Base-by-base conservation (phyloP, 2,888 invertebrate species). In the Iselma pallidipennis region DNA sequence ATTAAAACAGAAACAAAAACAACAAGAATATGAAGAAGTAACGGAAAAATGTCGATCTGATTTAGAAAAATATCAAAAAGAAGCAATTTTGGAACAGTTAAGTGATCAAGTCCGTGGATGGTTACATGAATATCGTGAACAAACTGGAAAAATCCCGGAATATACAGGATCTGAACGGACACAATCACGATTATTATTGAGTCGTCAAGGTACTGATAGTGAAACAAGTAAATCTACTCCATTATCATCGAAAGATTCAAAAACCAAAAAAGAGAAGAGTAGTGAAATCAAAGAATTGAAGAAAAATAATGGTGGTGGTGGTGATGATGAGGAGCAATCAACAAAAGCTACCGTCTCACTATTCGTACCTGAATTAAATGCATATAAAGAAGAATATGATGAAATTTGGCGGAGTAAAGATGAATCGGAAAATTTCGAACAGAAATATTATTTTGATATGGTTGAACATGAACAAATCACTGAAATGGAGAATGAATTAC, bases 91-190 rank as follows among this genome's bases (percentile, higher is more conserved):
- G 75, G 96, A 97, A 76, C 91, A 91, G 69, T 90, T 97, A 72
- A 88, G 91, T 66, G 92, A 91, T 74, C 94, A 96, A 82, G 88
- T 97, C 23, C 85, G 96, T 63, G 88, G 88, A 62, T 96, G 96
- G 95, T 89, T 96, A 65, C 87, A 89, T 67, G 91, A 92, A 70
- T 93, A 91, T 76, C 91, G 91, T 79, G 87, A 90, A 37, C 89
- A 90, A 72, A 92, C 92, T 4, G 93, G 91, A 25, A 91, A 91
- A 76, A 89, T 97, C 74, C 97, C 98, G 0, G 96, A 96, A 70
- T 89, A 95, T 73, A 97, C 97, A 0, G 90, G 94, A 2, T 94
- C 92, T 66, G 96, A 97, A 75, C 90, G 92, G 71, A 96, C 96
- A 6, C 95, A 96, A 0, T 96, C 96, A 0, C 85, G 91, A 69